Evolutionary conservation across 2,113 vertebrate genomes (phyloP).

Genomic region (Cynopterus brachyotis): DNA sequence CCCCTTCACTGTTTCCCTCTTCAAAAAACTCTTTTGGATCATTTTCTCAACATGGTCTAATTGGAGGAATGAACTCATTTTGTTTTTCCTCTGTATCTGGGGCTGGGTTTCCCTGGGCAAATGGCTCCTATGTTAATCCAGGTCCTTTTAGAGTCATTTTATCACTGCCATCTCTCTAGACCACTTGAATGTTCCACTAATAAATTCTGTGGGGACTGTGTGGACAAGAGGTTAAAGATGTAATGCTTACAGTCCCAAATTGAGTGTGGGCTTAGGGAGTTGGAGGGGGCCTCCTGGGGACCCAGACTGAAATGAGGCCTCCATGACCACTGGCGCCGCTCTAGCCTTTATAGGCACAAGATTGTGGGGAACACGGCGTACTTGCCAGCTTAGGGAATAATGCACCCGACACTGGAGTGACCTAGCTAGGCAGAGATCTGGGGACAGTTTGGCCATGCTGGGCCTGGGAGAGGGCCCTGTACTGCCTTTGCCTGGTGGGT

Average conservation of each 20-base stretch:
- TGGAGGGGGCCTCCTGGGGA: background rate
- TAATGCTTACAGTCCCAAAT: background rate
- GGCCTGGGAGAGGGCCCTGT: background rate
- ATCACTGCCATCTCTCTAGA: slow-evolving; percentile 26
- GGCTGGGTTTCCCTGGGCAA: background rate
- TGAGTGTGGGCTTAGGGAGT: background rate
- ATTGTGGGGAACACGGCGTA: slow-evolving; percentile 42
- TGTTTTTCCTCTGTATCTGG: background rate
- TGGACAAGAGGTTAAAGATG: slow-evolving; percentile 37
- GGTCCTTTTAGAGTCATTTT: slow-evolving; percentile 17
- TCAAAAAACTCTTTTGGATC: background rate
- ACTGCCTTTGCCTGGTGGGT: background rate
- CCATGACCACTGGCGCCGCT: slow-evolving; percentile 43
- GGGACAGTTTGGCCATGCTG: background rate
- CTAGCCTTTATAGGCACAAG: slow-evolving; percentile 60
- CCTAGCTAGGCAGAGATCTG: slow-evolving; percentile 9
- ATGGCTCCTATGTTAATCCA: background rate
- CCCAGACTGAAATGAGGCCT: slow-evolving; percentile 28
- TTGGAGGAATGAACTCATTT: background rate
- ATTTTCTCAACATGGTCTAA: background rate
- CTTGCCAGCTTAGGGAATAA: slow-evolving; percentile 54
- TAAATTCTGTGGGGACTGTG: background rate
- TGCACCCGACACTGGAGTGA: background rate
- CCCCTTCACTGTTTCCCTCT: background rate
- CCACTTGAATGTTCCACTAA: background rate